Percentiles rank a stretch among this genome's conserved stretches.
phyloP scores from a whole-genome alignment of 2,113 vertebrate genomes.

The Oceanodroma tethys region DNA sequence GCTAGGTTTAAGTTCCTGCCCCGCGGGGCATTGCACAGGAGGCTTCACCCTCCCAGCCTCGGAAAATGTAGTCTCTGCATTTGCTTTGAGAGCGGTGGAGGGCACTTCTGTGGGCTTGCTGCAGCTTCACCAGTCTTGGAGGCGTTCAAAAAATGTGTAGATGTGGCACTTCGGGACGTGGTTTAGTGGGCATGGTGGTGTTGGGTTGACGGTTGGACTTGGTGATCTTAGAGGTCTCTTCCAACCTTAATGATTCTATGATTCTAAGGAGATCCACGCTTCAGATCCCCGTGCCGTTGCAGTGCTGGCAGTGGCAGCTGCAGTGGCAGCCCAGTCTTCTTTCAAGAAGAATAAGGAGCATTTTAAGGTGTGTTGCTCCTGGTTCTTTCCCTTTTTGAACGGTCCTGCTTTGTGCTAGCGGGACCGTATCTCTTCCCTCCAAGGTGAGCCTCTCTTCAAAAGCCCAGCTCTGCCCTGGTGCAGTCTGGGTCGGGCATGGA shows the following conservation, averaged over 20 bases:
- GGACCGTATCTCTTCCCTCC: neutral
- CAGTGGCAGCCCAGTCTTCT: accelerated
- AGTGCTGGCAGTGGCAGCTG: no score
- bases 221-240: no score
- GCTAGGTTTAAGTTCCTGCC: neutral
- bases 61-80: neutral
- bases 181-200: no score
- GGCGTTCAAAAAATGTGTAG: no score
- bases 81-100: neutral
- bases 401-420: neutral
- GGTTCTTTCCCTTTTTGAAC: neutral
- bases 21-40: neutral
- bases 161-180: no score
- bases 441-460: neutral
- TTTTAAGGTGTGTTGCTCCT: neutral
- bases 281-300: accelerated
- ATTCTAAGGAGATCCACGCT: accelerated
- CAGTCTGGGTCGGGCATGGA: no score
- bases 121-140: no score
- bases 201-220: no score
- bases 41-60: neutral
- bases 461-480: neutral
- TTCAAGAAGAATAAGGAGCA: neutral
- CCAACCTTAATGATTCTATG: no score
- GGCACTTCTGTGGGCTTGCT: neutral